Percentiles rank a stretch among this genome's conserved stretches.
Evolutionary conservation across 2,888 invertebrate genomes (phyloP).

Genomic region (Stratiomys singularior): DNA sequence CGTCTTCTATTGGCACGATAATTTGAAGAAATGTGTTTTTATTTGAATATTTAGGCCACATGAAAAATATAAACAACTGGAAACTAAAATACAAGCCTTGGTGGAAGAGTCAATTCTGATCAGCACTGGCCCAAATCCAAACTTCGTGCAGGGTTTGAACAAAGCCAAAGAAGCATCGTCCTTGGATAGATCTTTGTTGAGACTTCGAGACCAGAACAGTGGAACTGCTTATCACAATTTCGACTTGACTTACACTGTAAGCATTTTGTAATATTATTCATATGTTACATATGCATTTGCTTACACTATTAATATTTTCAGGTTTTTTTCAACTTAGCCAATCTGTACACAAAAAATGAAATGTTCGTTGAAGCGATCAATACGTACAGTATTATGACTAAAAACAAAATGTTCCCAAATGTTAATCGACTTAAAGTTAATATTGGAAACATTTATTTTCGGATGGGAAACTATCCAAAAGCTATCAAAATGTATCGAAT

Average conservation of each 20-base stretch:
- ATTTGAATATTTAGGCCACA: slow-evolving; percentile 77
- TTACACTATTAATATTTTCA: slow-evolving; percentile 59
- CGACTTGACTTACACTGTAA: slow-evolving; percentile 94
- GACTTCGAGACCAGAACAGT: slow-evolving; percentile 91
- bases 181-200: slow-evolving; percentile 87
- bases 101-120: slow-evolving; percentile 90
- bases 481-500: slow-evolving; percentile 98
- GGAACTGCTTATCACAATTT: slow-evolving; percentile 92
- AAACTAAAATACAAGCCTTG: slow-evolving; percentile 86
- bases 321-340: slow-evolving; percentile 96
- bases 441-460: slow-evolving; percentile 98
- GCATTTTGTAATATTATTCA: slow-evolving; percentile 50
- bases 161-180: slow-evolving; percentile 97
- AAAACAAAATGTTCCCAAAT: slow-evolving; percentile 93
- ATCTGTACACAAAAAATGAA: slow-evolving; percentile 93
- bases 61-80: slow-evolving; percentile 89
- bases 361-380: slow-evolving; percentile 96
- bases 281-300: no score
- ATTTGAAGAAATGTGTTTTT: not conserved
- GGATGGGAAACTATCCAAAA: slow-evolving; percentile 91
- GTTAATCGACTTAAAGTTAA: slow-evolving; percentile 94
- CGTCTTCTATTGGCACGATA: not conserved
- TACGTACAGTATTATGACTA: slow-evolving; percentile 93
- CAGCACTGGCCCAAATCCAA: slow-evolving; percentile 57
- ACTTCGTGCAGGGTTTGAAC: slow-evolving; percentile 71